Evolutionary conservation across 2,888 invertebrate species (phyloP).

Genomic region (Tipula vernalis): DNA sequence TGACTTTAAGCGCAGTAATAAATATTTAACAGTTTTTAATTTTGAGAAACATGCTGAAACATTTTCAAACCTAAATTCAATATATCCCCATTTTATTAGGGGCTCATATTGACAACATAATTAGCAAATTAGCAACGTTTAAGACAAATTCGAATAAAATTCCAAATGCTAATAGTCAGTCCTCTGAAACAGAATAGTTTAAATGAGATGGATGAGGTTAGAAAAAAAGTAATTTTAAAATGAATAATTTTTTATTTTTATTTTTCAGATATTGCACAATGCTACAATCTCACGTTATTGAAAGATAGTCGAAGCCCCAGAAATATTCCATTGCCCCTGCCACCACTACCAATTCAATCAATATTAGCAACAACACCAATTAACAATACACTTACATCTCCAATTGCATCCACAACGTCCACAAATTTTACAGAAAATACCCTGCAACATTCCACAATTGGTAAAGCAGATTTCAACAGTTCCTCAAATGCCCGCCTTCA

Average conservation of each 20-base stretch:
- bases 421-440: slow-evolving; percentile 7
- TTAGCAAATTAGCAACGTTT: too few species aligned
- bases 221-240: too few species aligned
- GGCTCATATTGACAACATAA: too few species aligned
- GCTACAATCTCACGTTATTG: slow-evolving; percentile 21
- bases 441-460: background rate
- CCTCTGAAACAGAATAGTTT: too few species aligned
- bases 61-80: too few species aligned
- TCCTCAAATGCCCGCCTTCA: background rate
- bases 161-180: too few species aligned
- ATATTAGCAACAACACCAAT: background rate
- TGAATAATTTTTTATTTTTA: background rate
- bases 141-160: too few species aligned
- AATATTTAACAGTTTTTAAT: too few species aligned
- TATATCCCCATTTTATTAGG: too few species aligned
- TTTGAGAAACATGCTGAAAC: too few species aligned
- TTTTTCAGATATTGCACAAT: slow-evolving; percentile 22
- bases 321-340: slow-evolving; percentile 11
- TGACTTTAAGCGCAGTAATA: too few species aligned
- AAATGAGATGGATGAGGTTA: too few species aligned
- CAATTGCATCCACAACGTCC: background rate
- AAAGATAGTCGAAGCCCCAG: slow-evolving; percentile 18
- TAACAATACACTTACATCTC: background rate
- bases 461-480: background rate
- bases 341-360: slow-evolving; percentile 14